phyloP scores from a whole-genome alignment of 2,888 invertebrate genomes.

The Neoaliturus tenellus region DNA sequence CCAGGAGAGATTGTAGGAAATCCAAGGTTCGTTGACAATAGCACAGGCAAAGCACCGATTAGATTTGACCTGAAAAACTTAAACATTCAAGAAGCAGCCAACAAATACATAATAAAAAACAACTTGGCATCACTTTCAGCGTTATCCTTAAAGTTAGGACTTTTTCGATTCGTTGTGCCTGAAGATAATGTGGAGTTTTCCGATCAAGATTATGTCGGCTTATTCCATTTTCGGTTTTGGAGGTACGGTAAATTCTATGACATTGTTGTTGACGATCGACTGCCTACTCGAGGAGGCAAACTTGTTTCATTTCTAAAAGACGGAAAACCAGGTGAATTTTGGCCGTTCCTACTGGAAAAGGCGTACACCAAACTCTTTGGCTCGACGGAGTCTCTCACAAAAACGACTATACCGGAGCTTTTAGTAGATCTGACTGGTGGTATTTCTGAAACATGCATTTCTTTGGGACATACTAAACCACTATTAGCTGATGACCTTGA shows the following conservation, averaged over 20 bases:
- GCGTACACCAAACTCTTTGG: neutral
- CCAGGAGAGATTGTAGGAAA: neutral
- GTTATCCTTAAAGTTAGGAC: neutral
- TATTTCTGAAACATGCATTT: neutral
- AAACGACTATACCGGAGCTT: neutral
- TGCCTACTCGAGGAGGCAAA: neutral
- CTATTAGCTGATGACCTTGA: neutral
- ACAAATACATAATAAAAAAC: neutral
- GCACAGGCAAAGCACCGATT: neutral
- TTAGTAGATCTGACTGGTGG: neutral
- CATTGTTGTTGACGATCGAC: neutral
- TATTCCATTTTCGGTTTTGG: neutral
- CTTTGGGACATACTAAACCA: neutral
- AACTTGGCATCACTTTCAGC: neutral
- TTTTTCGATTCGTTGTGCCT: neutral
- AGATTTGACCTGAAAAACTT: neutral
- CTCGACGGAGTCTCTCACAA: neutral
- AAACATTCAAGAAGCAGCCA: neutral
- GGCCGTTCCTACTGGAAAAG: neutral
- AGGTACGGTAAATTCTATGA: neutral
- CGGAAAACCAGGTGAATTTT: neutral
- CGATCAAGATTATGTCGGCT: neutral
- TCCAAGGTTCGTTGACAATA: neutral
- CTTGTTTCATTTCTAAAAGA: neutral
- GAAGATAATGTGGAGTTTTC: neutral